Evolutionary conservation across 2,797 vertebrate species (phyloP), one percentile per base, ranked within the genome.

Genomic region (Periophthalmus magnuspinnatus): DNA sequence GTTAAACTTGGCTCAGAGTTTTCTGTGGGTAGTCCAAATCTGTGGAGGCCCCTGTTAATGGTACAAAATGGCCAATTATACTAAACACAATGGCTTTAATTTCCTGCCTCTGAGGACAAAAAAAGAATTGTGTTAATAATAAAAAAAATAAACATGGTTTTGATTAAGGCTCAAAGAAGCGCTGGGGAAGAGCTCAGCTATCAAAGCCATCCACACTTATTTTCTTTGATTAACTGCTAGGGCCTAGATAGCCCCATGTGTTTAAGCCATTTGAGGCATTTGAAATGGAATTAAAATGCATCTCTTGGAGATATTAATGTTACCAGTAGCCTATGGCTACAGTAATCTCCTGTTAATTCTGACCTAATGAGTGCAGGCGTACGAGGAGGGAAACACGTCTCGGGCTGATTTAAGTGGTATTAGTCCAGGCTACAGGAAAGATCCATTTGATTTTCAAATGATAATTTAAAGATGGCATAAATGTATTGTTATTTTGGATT

Each of bases 211-310:
- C 80, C 85, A 55, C 67, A 88, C 81, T 91, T 89, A 86, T 92
- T 92, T 89, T 82, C 88, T 90, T 91, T 92, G 89, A 93, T 91
- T 89, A 82, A 78, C 76, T 91, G 89, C 90, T 91, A 93, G 88
- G 61, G 77, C 85, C 85, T 81, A 84, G 77, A 92, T 81, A 86
- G 73, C 74, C 84, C 80, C 74, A 76, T 80, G 86, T 80, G 86
- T 89, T 86, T 85, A 84, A 88, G 81, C 85, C 84, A 88, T 90
- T 83, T 81, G 70, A 90, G 84, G 87, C 81, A 41, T 88, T 87
- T 83, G 90, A 89, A 89, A 90, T 91, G 85, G 91, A 93, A 90
- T 86, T 88, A 90, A 86, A 76, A 73, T 74, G 80, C 84, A 89
- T 87, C 76, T 87, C 87, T 75, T 78, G 63, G 55, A 91, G 86